Base-by-base conservation (phyloP, 2,113 vertebrate genomes). In the Cephalopterus ornatus region DNA sequence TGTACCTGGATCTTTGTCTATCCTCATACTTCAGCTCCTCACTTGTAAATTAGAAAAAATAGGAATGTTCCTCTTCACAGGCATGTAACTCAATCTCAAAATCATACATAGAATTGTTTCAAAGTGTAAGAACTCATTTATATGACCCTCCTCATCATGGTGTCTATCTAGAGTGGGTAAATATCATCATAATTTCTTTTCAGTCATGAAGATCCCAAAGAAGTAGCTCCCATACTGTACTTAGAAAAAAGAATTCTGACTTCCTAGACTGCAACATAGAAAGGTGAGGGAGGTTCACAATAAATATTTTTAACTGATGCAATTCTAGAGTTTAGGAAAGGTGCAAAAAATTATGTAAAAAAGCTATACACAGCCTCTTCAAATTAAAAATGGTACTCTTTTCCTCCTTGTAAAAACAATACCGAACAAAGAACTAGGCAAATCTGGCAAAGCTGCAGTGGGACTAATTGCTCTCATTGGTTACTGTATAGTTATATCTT, bases 181-280 rank as follows among this genome's bases (percentile, higher is more conserved):
- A 82, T 68, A 42, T 14, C 39, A 5, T 35, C 18, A 79, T n/a
- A 15, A 72, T 88, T 76, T 59, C 5, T 88, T 71, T 88, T 68
- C 15, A 21, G 32, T 6, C 10, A 23, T 68, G 16, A 56, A 47
- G 23, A 59, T 33, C 35, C 33, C 44, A 70, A 88, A 42, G 73
- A 65, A 65, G 5, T 8, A 70, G 8, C 3, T 89, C n/a, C 24
- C 0, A 0, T 24, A 61, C 8, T 4, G 12, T 52, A 30, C 5
- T n/a, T n/a, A 30, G 23, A 18, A 53, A 70, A 83, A 47, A 70
- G 14, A 75, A 42, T 68, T 28, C 14, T 33, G 8, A 56, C 80
- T 47, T 74, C 28, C 16, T 17, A 62, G 41, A 37, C 24, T 44
- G n/a, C 5, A 61, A 66, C 66, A 56, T 11, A 53, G 26, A 59